Evolutionary conservation across 2,113 vertebrate genomes (phyloP).

Genomic region (Anarrhichthys ocellatus): DNA sequence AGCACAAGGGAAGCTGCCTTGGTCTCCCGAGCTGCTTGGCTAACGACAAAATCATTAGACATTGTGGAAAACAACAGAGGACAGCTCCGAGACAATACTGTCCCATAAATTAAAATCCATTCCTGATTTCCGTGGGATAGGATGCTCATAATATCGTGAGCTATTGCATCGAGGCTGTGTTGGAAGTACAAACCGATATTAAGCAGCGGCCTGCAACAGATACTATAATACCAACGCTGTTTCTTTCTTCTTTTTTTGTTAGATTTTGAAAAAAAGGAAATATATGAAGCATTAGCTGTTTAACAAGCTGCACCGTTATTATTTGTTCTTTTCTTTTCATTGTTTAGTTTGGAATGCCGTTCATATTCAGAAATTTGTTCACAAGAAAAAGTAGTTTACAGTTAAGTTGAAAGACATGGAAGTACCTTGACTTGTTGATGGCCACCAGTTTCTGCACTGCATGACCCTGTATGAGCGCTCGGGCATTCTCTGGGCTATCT

Average conservation of each 20-base stretch:
- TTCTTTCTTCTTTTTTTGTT: background rate
- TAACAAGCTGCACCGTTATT: background rate
- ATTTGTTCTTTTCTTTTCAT: background rate
- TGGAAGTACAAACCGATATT: slow-evolving; percentile 7
- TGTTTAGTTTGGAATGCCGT: background rate
- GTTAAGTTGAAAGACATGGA: background rate
- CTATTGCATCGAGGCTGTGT: slow-evolving; percentile 3
- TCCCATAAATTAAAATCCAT: slow-evolving; percentile 45
- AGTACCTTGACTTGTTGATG: slow-evolving; percentile 91
- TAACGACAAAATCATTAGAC: slow-evolving; percentile 58
- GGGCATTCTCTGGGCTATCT: slow-evolving; percentile 92
- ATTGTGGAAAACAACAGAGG: slow-evolving; percentile 29
- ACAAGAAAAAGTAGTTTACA: background rate
- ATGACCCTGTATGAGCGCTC: slow-evolving; percentile 93
- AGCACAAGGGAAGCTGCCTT: slow-evolving; percentile 96
- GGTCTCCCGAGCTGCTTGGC: slow-evolving; percentile 86
- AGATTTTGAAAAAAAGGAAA: background rate
- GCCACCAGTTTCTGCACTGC: slow-evolving; percentile 94
- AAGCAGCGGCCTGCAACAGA: background rate
- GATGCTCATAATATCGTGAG: slow-evolving; percentile 30
- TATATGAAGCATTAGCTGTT: background rate
- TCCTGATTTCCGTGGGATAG: slow-evolving; percentile 14
- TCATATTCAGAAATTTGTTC: background rate
- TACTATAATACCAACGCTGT: background rate
- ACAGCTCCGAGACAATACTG: slow-evolving; percentile 41